These are phyloP conservation scores for Cuculus canorus DNA, from an alignment of 2,797 vertebrate species.

Conservation along the genomic window DNA sequence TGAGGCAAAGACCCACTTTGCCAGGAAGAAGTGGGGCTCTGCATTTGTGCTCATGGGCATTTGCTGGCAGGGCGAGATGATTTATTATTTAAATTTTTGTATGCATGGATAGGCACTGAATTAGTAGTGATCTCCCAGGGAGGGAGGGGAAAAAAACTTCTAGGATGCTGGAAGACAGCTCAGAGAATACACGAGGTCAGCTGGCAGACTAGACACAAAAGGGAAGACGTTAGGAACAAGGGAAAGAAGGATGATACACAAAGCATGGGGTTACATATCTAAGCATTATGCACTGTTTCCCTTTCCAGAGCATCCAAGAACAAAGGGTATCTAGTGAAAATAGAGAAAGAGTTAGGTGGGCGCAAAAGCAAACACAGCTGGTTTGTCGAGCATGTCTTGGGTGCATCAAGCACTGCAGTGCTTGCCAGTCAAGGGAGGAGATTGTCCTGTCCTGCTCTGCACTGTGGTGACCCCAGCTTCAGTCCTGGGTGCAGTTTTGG, in stretches of 20 bases:
- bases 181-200: neutral
- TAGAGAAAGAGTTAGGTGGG: neutral
- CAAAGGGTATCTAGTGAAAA: neutral
- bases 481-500: too few species aligned
- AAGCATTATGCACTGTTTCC: neutral
- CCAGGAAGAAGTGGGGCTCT: neutral
- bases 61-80: neutral
- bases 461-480: too few species aligned
- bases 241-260: neutral
- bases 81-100: conserved; percentile 63
- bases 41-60: neutral
- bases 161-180: conserved; percentile 3
- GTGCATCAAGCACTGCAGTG: too few species aligned
- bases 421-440: too few species aligned
- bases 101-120: conserved; percentile 13
- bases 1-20: neutral
- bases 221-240: neutral
- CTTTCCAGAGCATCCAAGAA: neutral
- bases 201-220: neutral
- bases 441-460: too few species aligned
- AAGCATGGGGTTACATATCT: neutral
- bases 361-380: neutral
- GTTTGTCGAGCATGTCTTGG: neutral
- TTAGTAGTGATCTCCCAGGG: conserved; percentile 26
- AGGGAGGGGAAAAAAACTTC: neutral